Evolutionary conservation across 2,797 vertebrate genomes (phyloP).

Genomic region (Darevskia nairensis): DNA sequence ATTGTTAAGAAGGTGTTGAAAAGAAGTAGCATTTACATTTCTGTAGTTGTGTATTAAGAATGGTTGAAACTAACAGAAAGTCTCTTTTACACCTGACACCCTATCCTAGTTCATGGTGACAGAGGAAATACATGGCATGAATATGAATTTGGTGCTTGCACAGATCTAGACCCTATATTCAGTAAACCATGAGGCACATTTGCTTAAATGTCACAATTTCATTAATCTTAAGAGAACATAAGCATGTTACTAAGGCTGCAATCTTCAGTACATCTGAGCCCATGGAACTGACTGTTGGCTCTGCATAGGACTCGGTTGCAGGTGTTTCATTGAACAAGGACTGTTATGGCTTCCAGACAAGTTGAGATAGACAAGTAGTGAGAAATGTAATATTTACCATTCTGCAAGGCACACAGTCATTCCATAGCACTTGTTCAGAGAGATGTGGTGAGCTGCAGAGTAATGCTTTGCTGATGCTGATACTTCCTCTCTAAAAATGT

Average conservation of each 20-base stretch:
- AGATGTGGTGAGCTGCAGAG: not conserved
- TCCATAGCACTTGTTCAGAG: not conserved
- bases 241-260: not conserved
- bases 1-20: not conserved
- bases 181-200: conserved; percentile 46
- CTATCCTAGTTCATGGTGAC: not conserved
- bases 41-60: not conserved
- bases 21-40: not conserved
- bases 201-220: conserved; percentile 42
- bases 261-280: not conserved
- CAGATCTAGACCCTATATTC: conserved; percentile 29
- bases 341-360: accelerated
- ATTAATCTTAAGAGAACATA: conserved; percentile 48
- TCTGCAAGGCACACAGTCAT: not conserved
- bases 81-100: not conserved
- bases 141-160: not conserved
- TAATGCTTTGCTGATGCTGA: not conserved
- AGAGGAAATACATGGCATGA: not conserved
- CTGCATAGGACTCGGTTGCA: not conserved
- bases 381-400: not conserved
- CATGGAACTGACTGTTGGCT: not conserved
- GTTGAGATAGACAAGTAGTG: not conserved
- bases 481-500: not conserved
- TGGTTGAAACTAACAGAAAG: not conserved
- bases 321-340: conserved; percentile 7